Base-by-base conservation (phyloP, 2,888 invertebrate species). In the Ophion slaviceki region DNA sequence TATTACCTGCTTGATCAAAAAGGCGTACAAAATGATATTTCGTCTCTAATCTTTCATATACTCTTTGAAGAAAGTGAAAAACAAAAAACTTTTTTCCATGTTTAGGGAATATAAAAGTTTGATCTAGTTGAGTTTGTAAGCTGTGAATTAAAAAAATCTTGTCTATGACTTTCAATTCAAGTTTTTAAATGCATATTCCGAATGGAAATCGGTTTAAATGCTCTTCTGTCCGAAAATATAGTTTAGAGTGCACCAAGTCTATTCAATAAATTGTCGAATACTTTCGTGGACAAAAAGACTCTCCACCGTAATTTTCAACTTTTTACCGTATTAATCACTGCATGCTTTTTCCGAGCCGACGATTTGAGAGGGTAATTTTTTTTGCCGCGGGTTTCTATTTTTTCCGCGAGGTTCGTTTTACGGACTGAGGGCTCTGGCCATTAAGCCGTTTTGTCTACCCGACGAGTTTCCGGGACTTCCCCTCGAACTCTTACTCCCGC, bases 391-490 rank as follows among this genome's bases (percentile, higher is more conserved):
- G 53, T 40, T 78, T 45, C 68, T 62, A 53, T 61, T 40, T 78
- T 61, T 61, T 64, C 40, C 59, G 66, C 71, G 70, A 36, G 5
- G 61, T 59, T 7, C 80, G 70, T 71, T 66, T 45, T 40, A 68
- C 70, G 57, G 53, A 72, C 61, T 45, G 57, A 62, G 57, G 57
- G 72, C 45, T 57, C 47, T 67, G 45, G 61, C 82, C 85, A 85
- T 85, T 82, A 85, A 85, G 82, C 85, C 80, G 80, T 67, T 80
- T 83, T 86, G 85, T 86, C 83, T 86, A 45, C 74, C 64, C 72
- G 68, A 62, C 32, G 71, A 24, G 76, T 59, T 83, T 80, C 86
- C 83, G 85, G 76, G 71, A 61, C 75, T 76, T 36, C 36, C 66
- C 75, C 70, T 57, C 78, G 62, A 36, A 59, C 82, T 62, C 28